Evolutionary conservation across 2,888 invertebrate genomes (phyloP), one percentile per base, ranked within the genome.

Genomic region (Aphelenchoides bicaudatus): DNA sequence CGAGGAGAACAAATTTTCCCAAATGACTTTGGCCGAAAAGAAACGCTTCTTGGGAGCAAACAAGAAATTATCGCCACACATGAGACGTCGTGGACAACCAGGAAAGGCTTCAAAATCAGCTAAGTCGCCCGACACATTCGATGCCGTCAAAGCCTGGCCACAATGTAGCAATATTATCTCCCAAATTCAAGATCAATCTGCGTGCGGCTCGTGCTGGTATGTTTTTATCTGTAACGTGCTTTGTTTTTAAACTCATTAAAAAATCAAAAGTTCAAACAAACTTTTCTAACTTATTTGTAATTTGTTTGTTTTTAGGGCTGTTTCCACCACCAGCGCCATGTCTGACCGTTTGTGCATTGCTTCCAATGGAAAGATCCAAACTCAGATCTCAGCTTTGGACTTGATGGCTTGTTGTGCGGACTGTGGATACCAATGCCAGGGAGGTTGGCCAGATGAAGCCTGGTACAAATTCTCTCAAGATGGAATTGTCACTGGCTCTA

Each of bases 181-280:
- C 54, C 37, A 23, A 19, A 67, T 68, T 50, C 58, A 65, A 52
- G 68, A 68, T 46, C 68, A 68, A 58, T 65, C 67, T n/a, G 58
- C 61, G 6, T 68, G 68, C 54, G 66, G 52, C 2, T 51, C 52
- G 6, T 51, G 52, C 3, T 51, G 52, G 43, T n/a, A n/a, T n/a
- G n/a, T n/a, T n/a, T n/a, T n/a, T n/a, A n/a, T n/a, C n/a, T n/a
- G n/a, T n/a, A n/a, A n/a, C n/a, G n/a, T n/a, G n/a, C n/a, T n/a
- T n/a, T n/a, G n/a, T n/a, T n/a, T n/a, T n/a, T n/a, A n/a, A n/a
- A n/a, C n/a, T n/a, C n/a, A n/a, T n/a, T n/a, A n/a, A n/a, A n/a
- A n/a, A n/a, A n/a, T n/a, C n/a, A n/a, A n/a, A n/a, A n/a, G n/a
- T n/a, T n/a, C n/a, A n/a, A n/a, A n/a, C n/a, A n/a, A n/a, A n/a